These are phyloP conservation scores for Leptinotarsa lineolata DNA, from an alignment of 1,140 invertebrate species.

Conservation along the genomic window DNA sequence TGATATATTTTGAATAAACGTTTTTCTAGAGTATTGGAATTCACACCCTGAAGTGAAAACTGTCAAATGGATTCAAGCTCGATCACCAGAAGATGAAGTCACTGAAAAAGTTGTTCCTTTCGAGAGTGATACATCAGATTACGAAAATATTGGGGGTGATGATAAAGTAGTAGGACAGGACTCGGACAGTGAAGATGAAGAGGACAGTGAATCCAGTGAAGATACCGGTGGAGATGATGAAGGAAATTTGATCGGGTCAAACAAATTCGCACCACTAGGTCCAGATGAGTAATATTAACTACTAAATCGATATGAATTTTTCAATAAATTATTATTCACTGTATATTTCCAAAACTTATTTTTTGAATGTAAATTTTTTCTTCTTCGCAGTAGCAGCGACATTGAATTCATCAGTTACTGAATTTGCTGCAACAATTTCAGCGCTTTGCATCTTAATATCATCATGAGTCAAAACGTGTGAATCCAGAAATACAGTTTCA, in stretches of 20 bases:
- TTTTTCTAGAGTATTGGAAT: slow-evolving; percentile 58
- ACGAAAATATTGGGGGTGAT: slow-evolving; percentile 22
- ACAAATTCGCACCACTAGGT: slow-evolving; percentile 48
- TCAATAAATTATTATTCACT: no score
- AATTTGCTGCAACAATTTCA: slow-evolving; percentile 44
- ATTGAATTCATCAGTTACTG: slow-evolving; percentile 27
- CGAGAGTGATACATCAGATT: slow-evolving; percentile 13
- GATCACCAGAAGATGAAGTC: slow-evolving; percentile 50
- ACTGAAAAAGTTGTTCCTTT: background rate
- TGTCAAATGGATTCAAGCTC: slow-evolving; percentile 68
- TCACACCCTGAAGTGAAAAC: slow-evolving; percentile 63
- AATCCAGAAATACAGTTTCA: slow-evolving; percentile 45
- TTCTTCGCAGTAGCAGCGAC: background rate
- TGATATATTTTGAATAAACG: slow-evolving; percentile 34
- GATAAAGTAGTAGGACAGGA: slow-evolving; percentile 23
- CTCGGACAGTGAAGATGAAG: slow-evolving; percentile 26
- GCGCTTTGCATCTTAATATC: slow-evolving; percentile 51
- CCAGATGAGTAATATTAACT: slow-evolving; percentile 12
- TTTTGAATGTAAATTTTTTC: slow-evolving; percentile 23
- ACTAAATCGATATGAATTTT: no score
- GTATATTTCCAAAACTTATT: background rate
- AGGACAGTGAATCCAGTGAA: slow-evolving; percentile 27
- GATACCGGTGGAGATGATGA: slow-evolving; percentile 28
- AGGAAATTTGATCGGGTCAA: slow-evolving; percentile 26
- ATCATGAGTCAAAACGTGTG: slow-evolving; percentile 44